These are phyloP conservation scores for Aspidoscelis tigris DNA, from an alignment of 2,113 vertebrate genomes.

Conservation along the genomic window DNA sequence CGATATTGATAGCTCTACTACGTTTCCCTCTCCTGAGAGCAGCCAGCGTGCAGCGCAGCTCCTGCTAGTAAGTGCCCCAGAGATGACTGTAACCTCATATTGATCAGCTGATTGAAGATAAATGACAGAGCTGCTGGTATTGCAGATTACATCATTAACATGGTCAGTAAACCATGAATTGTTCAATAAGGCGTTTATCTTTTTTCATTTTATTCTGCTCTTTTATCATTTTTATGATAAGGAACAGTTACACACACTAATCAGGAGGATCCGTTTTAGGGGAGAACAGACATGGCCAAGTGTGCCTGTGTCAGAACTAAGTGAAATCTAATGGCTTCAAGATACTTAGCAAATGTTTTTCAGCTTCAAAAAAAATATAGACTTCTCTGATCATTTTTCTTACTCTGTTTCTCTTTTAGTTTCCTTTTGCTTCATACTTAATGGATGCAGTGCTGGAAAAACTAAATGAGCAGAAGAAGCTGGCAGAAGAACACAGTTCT, in stretches of 20 bases:
- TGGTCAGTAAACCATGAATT: conserved; percentile 85
- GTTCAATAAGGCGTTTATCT: conserved; percentile 83
- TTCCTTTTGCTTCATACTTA: conserved; percentile 88
- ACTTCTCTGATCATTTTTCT: conserved; percentile 70
- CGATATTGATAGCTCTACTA: conserved; percentile 54
- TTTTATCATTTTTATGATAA: conserved; percentile 81
- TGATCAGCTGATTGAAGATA: conserved; percentile 83
- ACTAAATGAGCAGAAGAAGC: conserved; percentile 91
- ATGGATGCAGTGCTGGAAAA: conserved; percentile 87
- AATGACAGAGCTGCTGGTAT: conserved; percentile 80
- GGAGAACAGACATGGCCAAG: conserved; percentile 55
- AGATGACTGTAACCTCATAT: conserved; percentile 82
- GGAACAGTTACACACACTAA: conserved; percentile 70
- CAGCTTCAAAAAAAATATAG: conserved; percentile 57
- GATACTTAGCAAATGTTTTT: conserved; percentile 64
- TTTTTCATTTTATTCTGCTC: conserved; percentile 80
- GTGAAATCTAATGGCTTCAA: conserved; percentile 70
- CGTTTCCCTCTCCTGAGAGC: conserved; percentile 67
- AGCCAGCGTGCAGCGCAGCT: conserved; percentile 65
- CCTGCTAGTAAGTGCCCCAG: conserved; percentile 71
- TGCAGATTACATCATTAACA: conserved; percentile 87
- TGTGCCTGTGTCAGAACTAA: conserved; percentile 60
- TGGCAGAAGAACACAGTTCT: conserved; percentile 86
- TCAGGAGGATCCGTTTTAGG: conserved; percentile 70
- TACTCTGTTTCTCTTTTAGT: conserved; percentile 81